These are phyloP conservation scores for Numenius arquata DNA, from an alignment of 2,113 vertebrate genomes.

Conservation along the genomic window DNA sequence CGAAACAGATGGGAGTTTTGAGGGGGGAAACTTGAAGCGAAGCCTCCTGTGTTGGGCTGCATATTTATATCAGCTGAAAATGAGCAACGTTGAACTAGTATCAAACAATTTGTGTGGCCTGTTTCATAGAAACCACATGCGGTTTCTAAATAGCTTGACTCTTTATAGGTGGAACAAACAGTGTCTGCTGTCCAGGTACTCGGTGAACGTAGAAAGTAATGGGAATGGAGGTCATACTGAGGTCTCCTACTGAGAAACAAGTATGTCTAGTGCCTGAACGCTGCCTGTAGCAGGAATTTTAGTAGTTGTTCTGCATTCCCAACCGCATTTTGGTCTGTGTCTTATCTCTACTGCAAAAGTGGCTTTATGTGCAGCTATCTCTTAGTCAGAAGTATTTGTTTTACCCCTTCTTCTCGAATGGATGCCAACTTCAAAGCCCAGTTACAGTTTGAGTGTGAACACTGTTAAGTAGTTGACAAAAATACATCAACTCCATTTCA, in stretches of 20 bases:
- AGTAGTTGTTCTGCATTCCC: neutral
- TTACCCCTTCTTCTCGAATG: neutral
- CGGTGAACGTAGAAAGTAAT: neutral
- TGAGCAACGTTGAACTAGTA: neutral
- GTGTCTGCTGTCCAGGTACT: neutral
- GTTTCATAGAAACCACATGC: neutral
- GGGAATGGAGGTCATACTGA: neutral
- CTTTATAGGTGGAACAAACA: neutral
- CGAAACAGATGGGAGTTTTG: neutral
- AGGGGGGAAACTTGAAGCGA: neutral
- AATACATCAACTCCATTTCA: neutral
- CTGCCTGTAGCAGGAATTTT: neutral
- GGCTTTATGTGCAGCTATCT: neutral
- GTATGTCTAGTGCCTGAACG: neutral
- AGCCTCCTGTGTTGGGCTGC: neutral
- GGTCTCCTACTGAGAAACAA: neutral
- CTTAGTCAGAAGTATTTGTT: neutral
- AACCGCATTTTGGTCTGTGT: neutral
- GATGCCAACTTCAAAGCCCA: neutral
- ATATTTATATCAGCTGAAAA: neutral
- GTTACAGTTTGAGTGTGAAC: neutral
- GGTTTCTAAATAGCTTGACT: neutral
- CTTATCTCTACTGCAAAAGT: neutral
- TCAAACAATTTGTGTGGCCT: neutral
- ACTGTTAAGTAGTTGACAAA: neutral